These are phyloP conservation scores for Gnatocerus cornutus DNA, from an alignment of 2,888 invertebrate genomes.

Conservation along the genomic window DNA sequence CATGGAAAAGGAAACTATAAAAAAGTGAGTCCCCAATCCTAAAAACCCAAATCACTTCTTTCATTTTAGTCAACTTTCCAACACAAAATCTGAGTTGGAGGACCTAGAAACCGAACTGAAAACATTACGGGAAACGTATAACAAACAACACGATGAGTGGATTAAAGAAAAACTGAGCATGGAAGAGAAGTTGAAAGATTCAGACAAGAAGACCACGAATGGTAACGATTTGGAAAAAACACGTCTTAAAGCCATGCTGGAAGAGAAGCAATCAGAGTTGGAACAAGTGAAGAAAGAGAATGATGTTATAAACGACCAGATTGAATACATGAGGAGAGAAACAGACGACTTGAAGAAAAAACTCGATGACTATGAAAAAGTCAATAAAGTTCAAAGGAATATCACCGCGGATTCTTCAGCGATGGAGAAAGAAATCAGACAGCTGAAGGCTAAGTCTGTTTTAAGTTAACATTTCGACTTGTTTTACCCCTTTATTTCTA, in stretches of 20 bases:
- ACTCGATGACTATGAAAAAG: constrained; percentile 88
- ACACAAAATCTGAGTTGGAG: constrained; percentile 77
- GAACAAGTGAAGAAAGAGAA: constrained; percentile 80
- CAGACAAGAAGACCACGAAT: constrained; percentile 54
- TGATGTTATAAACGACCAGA: constrained; percentile 80
- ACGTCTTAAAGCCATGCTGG: constrained; percentile 80
- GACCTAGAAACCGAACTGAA: constrained; percentile 78
- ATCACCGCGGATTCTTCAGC: constrained; percentile 84
- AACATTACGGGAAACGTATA: constrained; percentile 77
- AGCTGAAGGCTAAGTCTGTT: constrained; percentile 76
- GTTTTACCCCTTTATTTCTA: constrained; percentile 50
- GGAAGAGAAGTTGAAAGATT: constrained; percentile 74
- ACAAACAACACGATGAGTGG: constrained; percentile 80
- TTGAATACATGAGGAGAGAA: constrained; percentile 82
- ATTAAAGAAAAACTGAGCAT: constrained; percentile 81
- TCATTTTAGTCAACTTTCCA: constrained; percentile 75
- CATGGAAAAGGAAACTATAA: constrained; percentile 86
- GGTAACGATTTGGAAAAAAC: constrained; percentile 76
- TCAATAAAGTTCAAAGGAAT: constrained; percentile 86
- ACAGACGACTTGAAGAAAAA: constrained; percentile 87
- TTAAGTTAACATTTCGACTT: not conserved
- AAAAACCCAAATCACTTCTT: constrained; percentile 24
- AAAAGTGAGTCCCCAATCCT: constrained; percentile 73
- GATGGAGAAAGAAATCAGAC: constrained; percentile 83
- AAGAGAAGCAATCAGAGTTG: constrained; percentile 84